Conservation (phyloP, 1,140 invertebrate genomes). For the Trichogramma pretiosum region DNA sequence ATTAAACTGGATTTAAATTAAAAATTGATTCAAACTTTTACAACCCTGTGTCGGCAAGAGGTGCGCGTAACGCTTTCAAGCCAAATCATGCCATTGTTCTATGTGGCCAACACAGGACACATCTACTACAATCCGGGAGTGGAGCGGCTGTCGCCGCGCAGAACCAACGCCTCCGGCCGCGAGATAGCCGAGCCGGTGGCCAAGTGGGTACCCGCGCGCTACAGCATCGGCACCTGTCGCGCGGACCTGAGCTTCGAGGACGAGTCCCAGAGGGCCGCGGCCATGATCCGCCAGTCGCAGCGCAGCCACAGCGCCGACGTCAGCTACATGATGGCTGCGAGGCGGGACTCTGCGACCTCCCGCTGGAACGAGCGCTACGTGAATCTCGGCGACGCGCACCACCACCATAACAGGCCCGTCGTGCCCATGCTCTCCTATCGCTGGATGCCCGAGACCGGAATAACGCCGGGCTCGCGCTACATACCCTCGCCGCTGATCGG, state of each 20-base stretch:
- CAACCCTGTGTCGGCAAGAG: too few relatives aligned
- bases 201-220: conserved; percentile 2
- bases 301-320: conserved; percentile 16
- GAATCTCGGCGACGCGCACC: conserved; percentile 4
- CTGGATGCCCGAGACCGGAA: conserved; percentile 26
- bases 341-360: conserved; percentile 2
- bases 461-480: conserved; percentile 23
- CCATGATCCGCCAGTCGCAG: too few relatives aligned
- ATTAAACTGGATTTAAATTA: too few relatives aligned
- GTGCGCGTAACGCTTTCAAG: too few relatives aligned
- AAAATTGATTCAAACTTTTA: too few relatives aligned
- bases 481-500: conserved; percentile 17
- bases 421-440: too few relatives aligned
- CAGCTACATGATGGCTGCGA: not conserved
- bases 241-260: not conserved
- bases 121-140: not conserved
- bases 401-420: not conserved
- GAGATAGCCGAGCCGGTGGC: not conserved
- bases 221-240: not conserved
- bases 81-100: too few relatives aligned
- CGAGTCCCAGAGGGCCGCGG: not conserved
- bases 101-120: too few relatives aligned
- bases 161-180: not conserved
- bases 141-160: not conserved
- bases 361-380: conserved; percentile 15